Evolutionary conservation across 2,797 vertebrate genomes (phyloP).

Genomic region (Botia kubotai): DNA sequence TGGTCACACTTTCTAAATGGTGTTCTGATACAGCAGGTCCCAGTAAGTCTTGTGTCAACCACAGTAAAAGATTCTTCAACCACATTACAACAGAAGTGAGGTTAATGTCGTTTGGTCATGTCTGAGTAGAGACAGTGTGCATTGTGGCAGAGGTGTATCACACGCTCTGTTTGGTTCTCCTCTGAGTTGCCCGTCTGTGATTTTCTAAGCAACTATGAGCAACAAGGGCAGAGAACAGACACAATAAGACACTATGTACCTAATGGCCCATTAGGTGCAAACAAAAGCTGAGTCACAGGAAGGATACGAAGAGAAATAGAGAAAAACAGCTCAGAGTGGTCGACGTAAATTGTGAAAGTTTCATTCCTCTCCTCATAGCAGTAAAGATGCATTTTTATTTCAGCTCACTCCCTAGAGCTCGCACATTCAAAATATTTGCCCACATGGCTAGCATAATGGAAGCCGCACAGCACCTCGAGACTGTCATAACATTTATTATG

Average conservation of each 20-base stretch:
- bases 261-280: constrained; percentile 24
- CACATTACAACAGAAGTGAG: constrained; percentile 5
- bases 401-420: not conserved
- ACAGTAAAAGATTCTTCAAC: constrained; percentile 53
- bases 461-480: not conserved
- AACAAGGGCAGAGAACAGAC: constrained; percentile 27
- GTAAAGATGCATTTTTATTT: not conserved
- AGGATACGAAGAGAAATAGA: not conserved
- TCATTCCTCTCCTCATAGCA: not conserved
- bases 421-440: not conserved
- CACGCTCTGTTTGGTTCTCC: not conserved
- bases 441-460: not conserved
- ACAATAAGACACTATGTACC: constrained; percentile 25
- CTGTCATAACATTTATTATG: constrained; percentile 11
- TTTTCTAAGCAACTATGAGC: constrained; percentile 35
- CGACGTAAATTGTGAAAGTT: not conserved
- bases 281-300: constrained; percentile 31
- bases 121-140: constrained; percentile 10
- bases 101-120: not conserved
- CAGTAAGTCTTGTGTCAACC: constrained; percentile 13
- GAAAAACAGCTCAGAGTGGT: too few relatives aligned
- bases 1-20: constrained; percentile 48
- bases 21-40: too few relatives aligned
- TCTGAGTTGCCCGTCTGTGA: constrained; percentile 2
- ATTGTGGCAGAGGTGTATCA: constrained; percentile 3